These are phyloP conservation scores for Anguilla marmorata DNA, from an alignment of 2,797 vertebrate species.

Conservation along the genomic window DNA sequence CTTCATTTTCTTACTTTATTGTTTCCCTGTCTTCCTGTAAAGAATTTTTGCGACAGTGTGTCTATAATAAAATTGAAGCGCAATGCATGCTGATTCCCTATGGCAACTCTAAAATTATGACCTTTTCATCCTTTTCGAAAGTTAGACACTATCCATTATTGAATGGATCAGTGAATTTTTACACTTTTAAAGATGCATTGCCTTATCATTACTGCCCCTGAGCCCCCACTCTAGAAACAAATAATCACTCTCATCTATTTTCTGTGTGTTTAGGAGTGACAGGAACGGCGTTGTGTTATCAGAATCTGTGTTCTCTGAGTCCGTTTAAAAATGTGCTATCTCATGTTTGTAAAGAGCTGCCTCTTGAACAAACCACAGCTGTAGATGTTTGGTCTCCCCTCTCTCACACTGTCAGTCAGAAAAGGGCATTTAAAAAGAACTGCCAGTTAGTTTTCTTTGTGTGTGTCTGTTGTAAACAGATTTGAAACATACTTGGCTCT, in stretches of 20 bases:
- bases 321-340: background rate
- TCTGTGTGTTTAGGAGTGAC: background rate
- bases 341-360: background rate
- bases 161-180: background rate
- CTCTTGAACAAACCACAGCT: background rate
- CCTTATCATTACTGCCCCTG: background rate
- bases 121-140: too few relatives aligned
- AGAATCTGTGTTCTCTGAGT: background rate
- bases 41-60: too few relatives aligned
- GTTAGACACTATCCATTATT: too few relatives aligned
- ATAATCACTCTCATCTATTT: background rate
- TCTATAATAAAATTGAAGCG: too few relatives aligned
- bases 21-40: too few relatives aligned
- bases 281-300: background rate
- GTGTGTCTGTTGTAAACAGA: background rate
- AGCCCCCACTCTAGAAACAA: background rate
- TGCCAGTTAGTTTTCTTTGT: background rate
- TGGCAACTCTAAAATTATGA: too few relatives aligned
- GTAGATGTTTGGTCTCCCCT: background rate
- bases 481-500: conserved; percentile 12
- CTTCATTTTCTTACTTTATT: too few relatives aligned
- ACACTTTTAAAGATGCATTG: background rate
- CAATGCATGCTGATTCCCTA: too few relatives aligned
- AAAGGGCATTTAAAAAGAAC: background rate
- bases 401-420: conserved; percentile 3